Percentiles rank a stretch among this genome's conserved stretches.
Conservation (phyloP, 1,140 invertebrate genomes). For the Eciton burchellii region DNA sequence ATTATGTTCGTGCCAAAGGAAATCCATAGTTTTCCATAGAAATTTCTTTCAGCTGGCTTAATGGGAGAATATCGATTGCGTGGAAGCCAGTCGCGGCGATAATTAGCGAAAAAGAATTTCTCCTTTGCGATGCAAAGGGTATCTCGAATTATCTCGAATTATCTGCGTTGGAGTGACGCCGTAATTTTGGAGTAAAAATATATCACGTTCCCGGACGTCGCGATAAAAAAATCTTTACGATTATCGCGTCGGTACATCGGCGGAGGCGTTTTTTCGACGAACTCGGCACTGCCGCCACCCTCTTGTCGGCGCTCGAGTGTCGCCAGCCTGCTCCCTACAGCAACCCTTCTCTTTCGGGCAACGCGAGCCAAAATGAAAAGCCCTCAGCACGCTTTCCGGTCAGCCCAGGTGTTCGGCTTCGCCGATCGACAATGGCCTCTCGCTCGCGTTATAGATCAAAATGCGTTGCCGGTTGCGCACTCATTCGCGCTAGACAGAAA, state of each 20-base stretch:
- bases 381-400: slow-evolving; percentile 72
- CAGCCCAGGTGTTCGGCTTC: slow-evolving; percentile 76
- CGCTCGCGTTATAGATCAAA: slow-evolving; percentile 55
- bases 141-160: background rate
- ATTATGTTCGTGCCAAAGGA: too few species aligned
- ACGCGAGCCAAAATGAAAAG: slow-evolving; percentile 68
- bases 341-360: slow-evolving; percentile 46
- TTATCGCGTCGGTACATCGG: slow-evolving; percentile 27
- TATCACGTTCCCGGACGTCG: background rate
- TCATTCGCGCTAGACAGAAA: slow-evolving; percentile 59
- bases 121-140: background rate
- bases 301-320: slow-evolving; percentile 32
- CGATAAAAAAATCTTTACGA: background rate
- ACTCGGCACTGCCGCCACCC: slow-evolving; percentile 16
- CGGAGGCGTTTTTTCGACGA: slow-evolving; percentile 6
- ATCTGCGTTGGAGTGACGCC: background rate
- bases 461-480: slow-evolving; percentile 55
- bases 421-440: slow-evolving; percentile 58
- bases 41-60: background rate
- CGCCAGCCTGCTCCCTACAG: slow-evolving; percentile 39
- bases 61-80: background rate
- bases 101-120: background rate
- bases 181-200: slow-evolving; percentile 8
- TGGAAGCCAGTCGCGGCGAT: too few species aligned
- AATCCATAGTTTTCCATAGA: background rate